phyloP scores from a whole-genome alignment of 2,113 vertebrate species.

The Ptilonorhynchus violaceus region DNA sequence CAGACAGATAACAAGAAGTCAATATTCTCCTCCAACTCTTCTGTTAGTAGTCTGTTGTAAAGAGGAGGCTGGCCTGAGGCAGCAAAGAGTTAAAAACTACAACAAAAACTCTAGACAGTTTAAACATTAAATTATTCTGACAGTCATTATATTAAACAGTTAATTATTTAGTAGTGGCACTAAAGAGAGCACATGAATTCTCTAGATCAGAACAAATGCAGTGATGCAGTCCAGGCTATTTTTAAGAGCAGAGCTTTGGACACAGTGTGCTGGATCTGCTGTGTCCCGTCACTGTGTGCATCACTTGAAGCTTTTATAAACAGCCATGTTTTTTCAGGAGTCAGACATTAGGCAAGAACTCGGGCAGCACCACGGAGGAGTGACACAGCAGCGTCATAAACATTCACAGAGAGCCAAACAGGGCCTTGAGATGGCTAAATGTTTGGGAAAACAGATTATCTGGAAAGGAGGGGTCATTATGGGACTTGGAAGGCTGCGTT shows the following conservation, averaged over 20 bases:
- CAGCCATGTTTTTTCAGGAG: constrained; percentile 15
- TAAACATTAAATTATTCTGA: constrained; percentile 34
- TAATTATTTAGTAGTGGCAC: constrained; percentile 27
- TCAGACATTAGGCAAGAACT: constrained; percentile 3
- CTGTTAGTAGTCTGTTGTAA: not conserved
- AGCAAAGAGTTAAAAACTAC: not conserved
- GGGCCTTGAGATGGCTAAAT: constrained; percentile 15
- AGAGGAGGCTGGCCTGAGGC: not conserved
- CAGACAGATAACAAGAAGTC: not conserved
- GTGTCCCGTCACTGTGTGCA: not conserved
- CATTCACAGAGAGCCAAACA: constrained; percentile 45
- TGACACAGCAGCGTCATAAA: constrained; percentile 61
- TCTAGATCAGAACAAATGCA: not conserved
- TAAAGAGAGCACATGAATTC: not conserved
- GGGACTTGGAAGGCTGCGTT: not conserved
- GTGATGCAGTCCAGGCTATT: constrained; percentile 23
- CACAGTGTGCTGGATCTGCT: not conserved
- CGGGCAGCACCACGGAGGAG: not conserved
- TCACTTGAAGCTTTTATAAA: constrained; percentile 46
- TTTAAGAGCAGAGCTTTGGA: constrained; percentile 25
- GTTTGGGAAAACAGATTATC: constrained; percentile 76
- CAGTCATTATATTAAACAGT: constrained; percentile 5
- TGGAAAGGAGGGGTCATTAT: constrained; percentile 49
- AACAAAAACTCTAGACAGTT: not conserved
- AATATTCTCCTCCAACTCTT: not conserved